These are phyloP conservation scores for Acanthaster planci DNA, from an alignment of 35 echinoderm and acorn worm genomes.

Conservation along the genomic window DNA sequence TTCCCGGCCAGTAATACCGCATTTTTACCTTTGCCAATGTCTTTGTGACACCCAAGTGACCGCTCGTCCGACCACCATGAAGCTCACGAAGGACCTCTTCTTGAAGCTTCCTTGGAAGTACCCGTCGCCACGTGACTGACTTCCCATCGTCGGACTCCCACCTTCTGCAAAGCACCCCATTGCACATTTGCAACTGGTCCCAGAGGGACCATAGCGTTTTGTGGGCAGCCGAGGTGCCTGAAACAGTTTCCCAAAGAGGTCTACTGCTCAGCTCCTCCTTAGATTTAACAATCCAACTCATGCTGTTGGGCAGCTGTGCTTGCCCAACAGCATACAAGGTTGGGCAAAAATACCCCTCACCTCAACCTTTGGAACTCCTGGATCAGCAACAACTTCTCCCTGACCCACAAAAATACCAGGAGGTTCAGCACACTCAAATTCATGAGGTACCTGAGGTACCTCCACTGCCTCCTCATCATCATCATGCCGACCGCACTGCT, in stretches of 20 bases:
- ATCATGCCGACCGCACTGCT: neutral
- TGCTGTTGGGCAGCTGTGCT: neutral
- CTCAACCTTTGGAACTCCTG: neutral
- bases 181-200: constrained; percentile 2
- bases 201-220: neutral
- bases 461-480: neutral
- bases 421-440: no score
- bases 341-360: no score
- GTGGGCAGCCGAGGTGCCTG: neutral
- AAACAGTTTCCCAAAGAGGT: neutral
- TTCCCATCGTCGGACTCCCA: constrained; percentile 12
- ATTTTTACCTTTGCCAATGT: neutral
- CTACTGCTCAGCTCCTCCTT: neutral
- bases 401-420: no score
- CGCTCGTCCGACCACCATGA: no score
- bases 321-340: neutral
- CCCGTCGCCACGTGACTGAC: neutral
- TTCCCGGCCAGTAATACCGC: constrained; percentile 1
- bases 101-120: neutral
- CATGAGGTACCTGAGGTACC: neutral
- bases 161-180: neutral
- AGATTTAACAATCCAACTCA: neutral
- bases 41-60: neutral
- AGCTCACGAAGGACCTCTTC: neutral
- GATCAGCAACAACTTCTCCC: no score